A percentile compares a stretch with the other conserved stretches of the same genome.
phyloP scores from a whole-genome alignment of 2,113 vertebrate species.

The Menidia beryllina region DNA sequence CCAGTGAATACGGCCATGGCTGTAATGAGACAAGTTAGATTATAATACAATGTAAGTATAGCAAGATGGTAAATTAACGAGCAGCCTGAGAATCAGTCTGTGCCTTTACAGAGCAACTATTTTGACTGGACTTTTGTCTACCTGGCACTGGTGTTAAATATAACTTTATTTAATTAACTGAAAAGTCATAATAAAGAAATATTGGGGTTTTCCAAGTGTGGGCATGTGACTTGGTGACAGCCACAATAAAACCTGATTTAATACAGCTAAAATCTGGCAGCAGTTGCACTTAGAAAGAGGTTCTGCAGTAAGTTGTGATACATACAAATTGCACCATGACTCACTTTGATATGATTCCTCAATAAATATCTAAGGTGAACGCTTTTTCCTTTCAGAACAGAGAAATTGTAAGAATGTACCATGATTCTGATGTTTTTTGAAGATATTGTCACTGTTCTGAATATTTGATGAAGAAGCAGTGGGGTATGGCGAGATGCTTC shows the following conservation, averaged over 20 bases:
- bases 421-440: background rate
- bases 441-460: slow-evolving; percentile 18
- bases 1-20: background rate
- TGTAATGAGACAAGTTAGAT: slow-evolving; percentile 15
- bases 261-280: slow-evolving; percentile 4
- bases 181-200: slow-evolving; percentile 3
- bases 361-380: slow-evolving; percentile 6
- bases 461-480: slow-evolving; percentile 3
- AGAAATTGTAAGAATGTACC: background rate
- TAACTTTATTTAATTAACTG: slow-evolving; percentile 36
- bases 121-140: background rate
- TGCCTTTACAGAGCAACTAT: background rate
- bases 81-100: background rate
- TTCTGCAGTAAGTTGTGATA: background rate
- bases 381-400: slow-evolving; percentile 9
- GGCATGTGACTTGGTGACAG: slow-evolving; percentile 14
- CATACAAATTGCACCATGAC: background rate
- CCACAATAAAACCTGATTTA: background rate
- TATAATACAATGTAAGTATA: background rate
- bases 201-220: background rate
- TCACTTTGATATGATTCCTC: slow-evolving; percentile 2
- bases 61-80: slow-evolving; percentile 1
- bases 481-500: slow-evolving; percentile 13
- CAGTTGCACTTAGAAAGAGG: background rate
- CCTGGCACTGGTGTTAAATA: slow-evolving; percentile 5